phyloP scores from a whole-genome alignment of 2,888 invertebrate species.

The Coleophora deauratella region DNA sequence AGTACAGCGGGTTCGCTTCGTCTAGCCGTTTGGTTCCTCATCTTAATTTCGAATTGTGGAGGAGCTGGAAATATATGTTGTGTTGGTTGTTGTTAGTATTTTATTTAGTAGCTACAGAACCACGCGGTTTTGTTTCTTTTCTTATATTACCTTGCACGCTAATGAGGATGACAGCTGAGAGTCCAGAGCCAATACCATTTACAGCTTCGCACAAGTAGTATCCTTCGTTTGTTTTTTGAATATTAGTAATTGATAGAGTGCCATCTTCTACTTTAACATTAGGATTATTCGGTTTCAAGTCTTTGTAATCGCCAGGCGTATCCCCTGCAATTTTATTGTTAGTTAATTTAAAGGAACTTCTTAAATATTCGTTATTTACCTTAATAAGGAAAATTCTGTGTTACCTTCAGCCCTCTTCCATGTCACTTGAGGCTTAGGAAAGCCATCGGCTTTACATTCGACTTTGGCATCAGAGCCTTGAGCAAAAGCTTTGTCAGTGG shows the following conservation, averaged over 20 bases:
- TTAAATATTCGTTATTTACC: background rate
- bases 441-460: conserved; percentile 97
- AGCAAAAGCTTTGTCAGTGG: conserved; percentile 95
- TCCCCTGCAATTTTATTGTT: conserved; percentile 75
- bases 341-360: background rate
- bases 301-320: conserved; percentile 94
- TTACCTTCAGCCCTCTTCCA: conserved; percentile 97
- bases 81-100: too few species aligned
- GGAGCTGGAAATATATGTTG: conserved; percentile 85
- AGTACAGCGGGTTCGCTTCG: conserved; percentile 92
- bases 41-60: conserved; percentile 93
- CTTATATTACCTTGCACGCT: conserved; percentile 87
- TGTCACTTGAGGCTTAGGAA: conserved; percentile 94
- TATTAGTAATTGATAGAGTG: conserved; percentile 90
- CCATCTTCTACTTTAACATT: conserved; percentile 96
- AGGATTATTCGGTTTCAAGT: conserved; percentile 91
- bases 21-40: conserved; percentile 92
- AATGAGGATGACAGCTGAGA: conserved; percentile 94
- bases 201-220: conserved; percentile 97
- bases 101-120: too few species aligned
- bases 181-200: conserved; percentile 95
- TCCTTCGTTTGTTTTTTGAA: conserved; percentile 94
- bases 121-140: too few species aligned
- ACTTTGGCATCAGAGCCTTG: conserved; percentile 95
- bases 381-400: background rate